Evolutionary conservation across 2,888 invertebrate species (phyloP).

Genomic region (Eupithecia subumbrata): DNA sequence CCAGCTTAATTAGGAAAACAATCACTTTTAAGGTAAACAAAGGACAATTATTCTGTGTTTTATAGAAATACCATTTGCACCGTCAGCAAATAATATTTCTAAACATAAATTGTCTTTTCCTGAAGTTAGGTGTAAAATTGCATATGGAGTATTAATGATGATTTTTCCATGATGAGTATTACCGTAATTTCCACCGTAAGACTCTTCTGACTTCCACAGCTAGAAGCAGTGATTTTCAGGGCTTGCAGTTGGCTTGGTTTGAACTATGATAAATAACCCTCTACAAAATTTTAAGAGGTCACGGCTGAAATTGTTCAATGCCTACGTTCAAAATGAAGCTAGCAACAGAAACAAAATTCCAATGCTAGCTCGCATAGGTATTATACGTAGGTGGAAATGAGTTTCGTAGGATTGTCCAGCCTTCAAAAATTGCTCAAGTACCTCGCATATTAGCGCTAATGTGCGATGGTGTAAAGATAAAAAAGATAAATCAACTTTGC

Average conservation of each 20-base stretch:
- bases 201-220: not conserved
- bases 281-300: not conserved
- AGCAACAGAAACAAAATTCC: not conserved
- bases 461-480: not conserved
- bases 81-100: not conserved
- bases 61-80: not conserved
- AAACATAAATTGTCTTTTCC: not conserved
- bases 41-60: not conserved
- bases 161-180: not conserved
- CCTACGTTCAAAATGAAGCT: not conserved
- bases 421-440: not conserved
- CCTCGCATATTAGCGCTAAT: not conserved
- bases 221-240: not conserved
- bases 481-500: not conserved
- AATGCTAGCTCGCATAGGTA: not conserved
- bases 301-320: not conserved
- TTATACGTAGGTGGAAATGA: not conserved
- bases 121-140: not conserved
- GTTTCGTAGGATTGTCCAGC: not conserved
- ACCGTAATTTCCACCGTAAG: not conserved
- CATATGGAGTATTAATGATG: not conserved
- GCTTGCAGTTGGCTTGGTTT: not conserved
- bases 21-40: not conserved
- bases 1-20: conserved; percentile 2
- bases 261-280: not conserved